Evolutionary conservation across 2,113 vertebrate species (phyloP).

Genomic region (Candoia aspera): DNA sequence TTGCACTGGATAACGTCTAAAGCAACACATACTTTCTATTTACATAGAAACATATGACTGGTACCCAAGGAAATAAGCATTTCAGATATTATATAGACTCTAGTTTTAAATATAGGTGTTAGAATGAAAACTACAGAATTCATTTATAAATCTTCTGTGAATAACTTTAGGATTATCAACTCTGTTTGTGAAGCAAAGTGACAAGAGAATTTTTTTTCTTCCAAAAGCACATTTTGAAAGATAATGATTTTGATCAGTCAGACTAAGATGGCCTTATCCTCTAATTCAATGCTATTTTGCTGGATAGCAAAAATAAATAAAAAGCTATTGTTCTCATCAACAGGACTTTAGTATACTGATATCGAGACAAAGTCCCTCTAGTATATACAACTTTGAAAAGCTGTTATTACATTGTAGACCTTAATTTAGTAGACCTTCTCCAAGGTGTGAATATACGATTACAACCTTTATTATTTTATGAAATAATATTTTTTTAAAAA

Average conservation of each 20-base stretch:
- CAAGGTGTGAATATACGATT: background rate
- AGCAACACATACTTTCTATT: background rate
- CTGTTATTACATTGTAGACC: background rate
- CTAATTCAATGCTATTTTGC: background rate
- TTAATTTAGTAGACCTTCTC: background rate
- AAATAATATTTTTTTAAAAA: background rate
- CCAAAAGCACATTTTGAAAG: background rate
- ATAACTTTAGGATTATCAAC: background rate
- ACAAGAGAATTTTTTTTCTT: background rate
- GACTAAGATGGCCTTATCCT: background rate
- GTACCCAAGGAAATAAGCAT: background rate
- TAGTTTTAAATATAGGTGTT: background rate
- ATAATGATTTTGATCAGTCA: background rate
- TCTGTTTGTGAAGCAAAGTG: background rate
- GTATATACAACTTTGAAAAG: background rate
- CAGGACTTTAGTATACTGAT: background rate
- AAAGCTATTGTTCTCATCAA: background rate
- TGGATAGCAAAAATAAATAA: constrained; percentile 1
- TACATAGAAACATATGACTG: background rate
- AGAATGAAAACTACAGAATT: background rate
- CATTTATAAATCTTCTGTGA: background rate
- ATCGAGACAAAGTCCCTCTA: background rate
- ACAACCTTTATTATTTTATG: background rate
- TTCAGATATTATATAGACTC: background rate
- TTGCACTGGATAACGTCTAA: background rate